These are phyloP conservation scores for Stratiolaelaps scimitus DNA, from an alignment of 1,140 invertebrate species.

Conservation along the genomic window DNA sequence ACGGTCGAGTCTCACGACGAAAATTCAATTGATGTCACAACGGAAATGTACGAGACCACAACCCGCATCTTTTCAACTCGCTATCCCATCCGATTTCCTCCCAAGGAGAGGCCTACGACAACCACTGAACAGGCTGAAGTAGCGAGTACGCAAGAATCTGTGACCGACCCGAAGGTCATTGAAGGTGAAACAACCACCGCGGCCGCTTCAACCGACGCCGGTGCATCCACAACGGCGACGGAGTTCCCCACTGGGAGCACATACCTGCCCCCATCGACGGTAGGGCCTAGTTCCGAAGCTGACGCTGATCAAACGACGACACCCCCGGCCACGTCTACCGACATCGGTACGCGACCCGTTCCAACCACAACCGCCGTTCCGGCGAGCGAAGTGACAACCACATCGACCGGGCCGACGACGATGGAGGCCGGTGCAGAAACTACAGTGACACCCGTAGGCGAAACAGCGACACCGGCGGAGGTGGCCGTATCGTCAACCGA, in stretches of 20 bases:
- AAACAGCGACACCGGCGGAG: slow-evolving; percentile 27
- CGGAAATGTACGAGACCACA: neutral
- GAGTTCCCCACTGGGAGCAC: slow-evolving; percentile 13
- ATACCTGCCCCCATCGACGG: neutral
- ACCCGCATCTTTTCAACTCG: slow-evolving; percentile 16
- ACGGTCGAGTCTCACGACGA: slow-evolving; percentile 32
- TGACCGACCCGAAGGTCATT: slow-evolving; percentile 29
- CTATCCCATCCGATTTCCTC: slow-evolving; percentile 16
- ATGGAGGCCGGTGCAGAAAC: slow-evolving; percentile 27
- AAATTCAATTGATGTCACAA: slow-evolving; percentile 13
- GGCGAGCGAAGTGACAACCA: too few species aligned
- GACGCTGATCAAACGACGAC: neutral
- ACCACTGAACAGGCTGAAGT: neutral
- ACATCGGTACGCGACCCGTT: slow-evolving; percentile 33
- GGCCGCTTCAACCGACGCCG: slow-evolving; percentile 5
- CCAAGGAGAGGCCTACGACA: slow-evolving; percentile 11
- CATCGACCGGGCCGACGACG: too few species aligned
- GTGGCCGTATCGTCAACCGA: slow-evolving; percentile 28
- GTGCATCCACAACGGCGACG: slow-evolving; percentile 6
- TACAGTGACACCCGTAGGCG: neutral
- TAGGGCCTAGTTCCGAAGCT: too few species aligned
- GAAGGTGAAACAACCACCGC: too few species aligned
- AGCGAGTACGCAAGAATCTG: slow-evolving; percentile 30
- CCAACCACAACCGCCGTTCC: slow-evolving; percentile 25
- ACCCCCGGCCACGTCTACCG: slow-evolving; percentile 35